Conservation (phyloP, 2,797 vertebrate genomes). For the Orestias chungarensis region DNA sequence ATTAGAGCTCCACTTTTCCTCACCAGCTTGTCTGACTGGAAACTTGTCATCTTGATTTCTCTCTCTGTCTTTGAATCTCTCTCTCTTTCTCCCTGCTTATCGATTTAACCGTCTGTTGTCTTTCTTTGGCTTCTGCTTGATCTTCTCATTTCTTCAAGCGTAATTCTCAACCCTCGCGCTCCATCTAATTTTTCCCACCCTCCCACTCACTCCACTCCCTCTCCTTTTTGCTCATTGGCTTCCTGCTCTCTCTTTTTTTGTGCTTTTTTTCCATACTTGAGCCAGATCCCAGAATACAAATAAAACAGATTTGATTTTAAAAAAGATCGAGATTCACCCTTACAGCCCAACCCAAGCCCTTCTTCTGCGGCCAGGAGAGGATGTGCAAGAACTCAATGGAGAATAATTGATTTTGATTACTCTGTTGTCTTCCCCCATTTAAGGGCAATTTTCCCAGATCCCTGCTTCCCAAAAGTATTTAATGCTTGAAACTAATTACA, state of each 20-base stretch:
- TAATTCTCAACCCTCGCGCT: constrained; percentile 41
- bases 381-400: constrained; percentile 28
- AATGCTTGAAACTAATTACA: constrained; percentile 40
- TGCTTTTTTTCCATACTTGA: constrained; percentile 21
- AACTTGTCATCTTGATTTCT: constrained; percentile 30
- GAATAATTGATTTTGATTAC: constrained; percentile 30
- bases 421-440: constrained; percentile 27
- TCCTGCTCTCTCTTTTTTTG: constrained; percentile 28
- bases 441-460: constrained; percentile 38
- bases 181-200: constrained; percentile 59
- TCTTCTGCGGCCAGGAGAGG: constrained; percentile 35
- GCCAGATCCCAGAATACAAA: constrained; percentile 41
- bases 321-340: constrained; percentile 24
- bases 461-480: constrained; percentile 35
- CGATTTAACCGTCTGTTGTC: constrained; percentile 11
- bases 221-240: constrained; percentile 22
- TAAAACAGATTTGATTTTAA: constrained; percentile 29
- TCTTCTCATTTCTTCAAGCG: constrained; percentile 31
- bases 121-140: constrained; percentile 19
- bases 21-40: constrained; percentile 43
- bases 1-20: constrained; percentile 44
- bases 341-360: constrained; percentile 32
- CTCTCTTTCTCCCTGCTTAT: constrained; percentile 17
- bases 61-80: constrained; percentile 16
- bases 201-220: constrained; percentile 49